These are phyloP conservation scores for Xestoiulus laeticollis DNA, from an alignment of 2,888 invertebrate species.

Conservation along the genomic window DNA sequence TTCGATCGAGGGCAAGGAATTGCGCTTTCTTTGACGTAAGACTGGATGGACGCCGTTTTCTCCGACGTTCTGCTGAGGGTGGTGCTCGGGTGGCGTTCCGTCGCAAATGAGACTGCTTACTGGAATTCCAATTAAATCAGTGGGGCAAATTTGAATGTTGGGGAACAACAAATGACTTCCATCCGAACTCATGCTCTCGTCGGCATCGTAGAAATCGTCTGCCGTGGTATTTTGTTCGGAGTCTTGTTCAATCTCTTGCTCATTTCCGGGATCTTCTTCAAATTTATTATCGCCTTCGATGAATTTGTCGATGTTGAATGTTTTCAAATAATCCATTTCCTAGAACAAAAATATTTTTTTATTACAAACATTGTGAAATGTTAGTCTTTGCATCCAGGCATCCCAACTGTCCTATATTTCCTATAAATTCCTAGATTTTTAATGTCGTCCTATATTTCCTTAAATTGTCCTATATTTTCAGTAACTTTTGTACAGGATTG, in stretches of 20 bases:
- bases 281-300: background rate
- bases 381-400: background rate
- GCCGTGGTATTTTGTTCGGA: background rate
- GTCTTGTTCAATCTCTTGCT: background rate
- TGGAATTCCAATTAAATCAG: conserved; percentile 50
- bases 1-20: conserved; percentile 34
- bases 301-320: conserved; percentile 29
- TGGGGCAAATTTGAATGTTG: background rate
- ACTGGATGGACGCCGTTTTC: background rate
- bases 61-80: background rate
- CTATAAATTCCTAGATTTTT: no score
- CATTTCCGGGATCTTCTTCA: background rate
- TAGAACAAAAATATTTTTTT: background rate
- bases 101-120: conserved; percentile 36
- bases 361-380: background rate
- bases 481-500: no score
- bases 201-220: background rate
- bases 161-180: background rate
- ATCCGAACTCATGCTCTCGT: background rate
- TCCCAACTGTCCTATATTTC: no score
- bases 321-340: conserved; percentile 51
- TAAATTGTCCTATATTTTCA: no score
- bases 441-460: no score
- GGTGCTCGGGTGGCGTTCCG: background rate
- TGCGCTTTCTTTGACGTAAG: conserved; percentile 2